Evolutionary conservation across 35 echinoderm and acorn worm genomes (phyloP).

Genomic region (Amphiura filiformis): DNA sequence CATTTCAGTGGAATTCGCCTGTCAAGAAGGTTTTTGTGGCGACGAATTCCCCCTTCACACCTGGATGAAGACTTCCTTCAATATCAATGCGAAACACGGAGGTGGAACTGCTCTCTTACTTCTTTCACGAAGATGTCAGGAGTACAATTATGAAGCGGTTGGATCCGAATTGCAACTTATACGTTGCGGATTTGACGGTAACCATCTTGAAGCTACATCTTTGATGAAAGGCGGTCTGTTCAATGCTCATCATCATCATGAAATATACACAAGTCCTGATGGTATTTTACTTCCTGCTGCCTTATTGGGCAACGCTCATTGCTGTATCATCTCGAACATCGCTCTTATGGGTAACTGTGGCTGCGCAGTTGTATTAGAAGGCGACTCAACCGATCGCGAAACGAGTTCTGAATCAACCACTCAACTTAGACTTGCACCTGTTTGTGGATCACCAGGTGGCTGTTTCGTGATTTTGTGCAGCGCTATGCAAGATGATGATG

Average conservation of each 20-base stretch:
- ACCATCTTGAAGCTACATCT: slow-evolving; percentile 42
- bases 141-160: background rate
- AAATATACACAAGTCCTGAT: slow-evolving; percentile 39
- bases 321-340: slow-evolving; percentile 58
- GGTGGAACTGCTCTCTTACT: slow-evolving; percentile 63
- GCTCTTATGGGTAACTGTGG: slow-evolving; percentile 59
- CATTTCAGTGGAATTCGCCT: background rate
- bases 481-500: slow-evolving; percentile 24
- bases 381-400: slow-evolving; percentile 8
- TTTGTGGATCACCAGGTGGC: background rate
- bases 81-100: slow-evolving; percentile 67
- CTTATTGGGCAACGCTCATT: slow-evolving; percentile 54
- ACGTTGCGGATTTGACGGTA: slow-evolving; percentile 77
- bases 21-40: background rate
- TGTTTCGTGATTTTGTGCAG: slow-evolving; percentile 70
- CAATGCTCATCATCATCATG: slow-evolving; percentile 48
- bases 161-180: slow-evolving; percentile 46
- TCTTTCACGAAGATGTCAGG: background rate
- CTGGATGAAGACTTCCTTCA: slow-evolving; percentile 57
- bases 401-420: background rate
- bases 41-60: slow-evolving; percentile 38
- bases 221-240: slow-evolving; percentile 41
- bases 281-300: slow-evolving; percentile 43
- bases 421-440: background rate
- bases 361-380: slow-evolving; percentile 31